Conservation (phyloP, 2,113 vertebrate species). For the Pedionomus torquatus region DNA sequence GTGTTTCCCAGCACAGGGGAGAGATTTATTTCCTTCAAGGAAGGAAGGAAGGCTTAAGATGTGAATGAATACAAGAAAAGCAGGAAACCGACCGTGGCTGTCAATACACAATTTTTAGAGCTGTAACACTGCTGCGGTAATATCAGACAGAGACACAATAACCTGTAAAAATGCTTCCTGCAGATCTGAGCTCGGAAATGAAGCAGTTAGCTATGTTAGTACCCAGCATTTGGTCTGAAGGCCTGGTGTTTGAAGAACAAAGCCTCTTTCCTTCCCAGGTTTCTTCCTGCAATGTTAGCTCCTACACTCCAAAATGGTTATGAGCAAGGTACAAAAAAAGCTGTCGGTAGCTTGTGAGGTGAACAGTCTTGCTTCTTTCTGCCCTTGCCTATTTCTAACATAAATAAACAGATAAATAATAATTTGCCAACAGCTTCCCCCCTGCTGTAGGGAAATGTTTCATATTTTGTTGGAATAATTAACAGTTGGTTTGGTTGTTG, state of each 20-base stretch:
- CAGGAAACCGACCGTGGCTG: neutral
- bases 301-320: neutral
- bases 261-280: neutral
- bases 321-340: neutral
- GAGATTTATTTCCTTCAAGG: neutral
- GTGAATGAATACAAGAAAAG: neutral
- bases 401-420: constrained; percentile 43
- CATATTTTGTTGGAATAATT: constrained; percentile 16
- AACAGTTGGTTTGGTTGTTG: neutral
- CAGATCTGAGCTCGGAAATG: neutral
- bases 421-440: neutral
- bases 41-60: neutral
- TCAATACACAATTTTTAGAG: neutral
- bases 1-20: neutral
- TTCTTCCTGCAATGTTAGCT: neutral
- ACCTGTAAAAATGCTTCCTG: neutral
- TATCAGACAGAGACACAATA: neutral
- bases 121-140: neutral
- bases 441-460: neutral
- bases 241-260: neutral
- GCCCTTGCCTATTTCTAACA: neutral
- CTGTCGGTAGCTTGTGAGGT: neutral
- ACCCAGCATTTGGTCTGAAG: neutral
- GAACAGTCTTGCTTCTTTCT: neutral
- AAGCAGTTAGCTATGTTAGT: neutral